Evolutionary conservation across 1,140 invertebrate species (phyloP).

Genomic region (Hesperophylax magnus): DNA sequence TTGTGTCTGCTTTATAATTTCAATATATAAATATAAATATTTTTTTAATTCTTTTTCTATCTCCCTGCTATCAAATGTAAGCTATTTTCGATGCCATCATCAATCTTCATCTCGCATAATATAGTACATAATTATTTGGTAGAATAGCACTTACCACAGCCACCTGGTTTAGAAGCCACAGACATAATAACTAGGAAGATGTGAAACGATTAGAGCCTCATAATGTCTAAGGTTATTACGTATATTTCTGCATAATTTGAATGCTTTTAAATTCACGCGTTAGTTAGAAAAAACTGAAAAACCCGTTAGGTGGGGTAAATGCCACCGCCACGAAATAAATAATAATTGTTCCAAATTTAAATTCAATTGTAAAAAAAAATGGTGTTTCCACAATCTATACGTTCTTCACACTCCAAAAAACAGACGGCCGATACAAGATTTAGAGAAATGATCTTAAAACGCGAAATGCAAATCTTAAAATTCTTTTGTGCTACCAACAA

Average conservation of each 20-base stretch:
- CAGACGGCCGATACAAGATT: not conserved
- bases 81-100: too few species aligned
- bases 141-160: too few species aligned
- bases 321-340: not conserved
- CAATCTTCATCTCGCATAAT: too few species aligned
- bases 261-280: not conserved
- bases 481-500: not conserved
- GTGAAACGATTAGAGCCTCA: too few species aligned
- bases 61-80: too few species aligned
- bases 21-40: too few species aligned
- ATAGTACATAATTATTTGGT: too few species aligned
- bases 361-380: not conserved
- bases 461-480: not conserved
- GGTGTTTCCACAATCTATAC: not conserved
- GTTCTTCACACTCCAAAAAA: not conserved
- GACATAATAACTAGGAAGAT: too few species aligned
- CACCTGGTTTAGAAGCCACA: too few species aligned
- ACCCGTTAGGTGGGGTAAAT: not conserved
- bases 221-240: not conserved
- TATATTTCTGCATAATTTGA: not conserved
- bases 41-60: too few species aligned
- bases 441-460: constrained; percentile 1
- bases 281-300: not conserved
- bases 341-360: too few species aligned
- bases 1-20: too few species aligned